Evolutionary conservation across 1,140 invertebrate genomes (phyloP).

Genomic region (Aphidius ervi): DNA sequence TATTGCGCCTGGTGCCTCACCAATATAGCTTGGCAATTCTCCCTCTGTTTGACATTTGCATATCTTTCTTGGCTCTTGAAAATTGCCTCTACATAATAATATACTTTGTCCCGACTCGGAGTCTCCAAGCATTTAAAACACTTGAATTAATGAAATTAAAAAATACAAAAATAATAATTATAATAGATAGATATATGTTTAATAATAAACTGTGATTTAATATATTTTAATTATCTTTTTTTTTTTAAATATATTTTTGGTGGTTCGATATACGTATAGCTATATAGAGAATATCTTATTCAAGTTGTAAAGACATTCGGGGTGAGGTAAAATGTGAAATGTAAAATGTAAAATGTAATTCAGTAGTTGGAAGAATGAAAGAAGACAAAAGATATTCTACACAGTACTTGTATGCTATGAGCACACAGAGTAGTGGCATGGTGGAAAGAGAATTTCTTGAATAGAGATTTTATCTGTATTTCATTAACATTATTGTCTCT

Average conservation of each 20-base stretch:
- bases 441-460: constrained; percentile 33
- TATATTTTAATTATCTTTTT: too few species aligned
- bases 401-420: neutral
- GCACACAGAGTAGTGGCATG: too few species aligned
- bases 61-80: constrained; percentile 31
- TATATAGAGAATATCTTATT: too few species aligned
- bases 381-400: constrained; percentile 25
- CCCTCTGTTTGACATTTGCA: constrained; percentile 41
- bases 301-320: neutral
- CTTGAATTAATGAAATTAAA: neutral
- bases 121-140: neutral
- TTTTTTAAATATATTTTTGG: neutral
- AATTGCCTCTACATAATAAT: too few species aligned
- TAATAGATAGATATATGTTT: too few species aligned
- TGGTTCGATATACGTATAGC: too few species aligned
- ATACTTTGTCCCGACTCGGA: too few species aligned
- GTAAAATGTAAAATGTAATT: constrained; percentile 6
- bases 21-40: constrained; percentile 17
- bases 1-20: constrained; percentile 38
- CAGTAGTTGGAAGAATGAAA: constrained; percentile 6
- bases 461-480: constrained; percentile 53
- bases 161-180: neutral
- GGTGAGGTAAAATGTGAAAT: neutral
- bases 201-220: too few species aligned
- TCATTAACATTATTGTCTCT: constrained; percentile 53